Evolutionary conservation across 2,113 vertebrate species (phyloP).

Genomic region (Thamnophis sirtalis): DNA sequence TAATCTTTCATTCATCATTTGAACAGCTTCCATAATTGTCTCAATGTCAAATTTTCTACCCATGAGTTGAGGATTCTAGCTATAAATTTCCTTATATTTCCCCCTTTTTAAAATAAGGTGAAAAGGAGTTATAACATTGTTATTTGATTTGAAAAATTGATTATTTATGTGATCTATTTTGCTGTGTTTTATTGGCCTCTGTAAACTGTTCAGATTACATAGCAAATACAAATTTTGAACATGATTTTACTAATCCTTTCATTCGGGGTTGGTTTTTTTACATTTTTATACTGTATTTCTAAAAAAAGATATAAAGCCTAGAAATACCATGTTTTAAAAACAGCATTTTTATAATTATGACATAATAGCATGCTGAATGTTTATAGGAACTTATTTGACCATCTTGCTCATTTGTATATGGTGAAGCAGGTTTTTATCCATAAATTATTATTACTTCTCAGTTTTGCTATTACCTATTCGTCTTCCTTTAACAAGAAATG

Average conservation of each 20-base stretch:
- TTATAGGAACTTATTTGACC: background rate
- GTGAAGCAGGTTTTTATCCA: background rate
- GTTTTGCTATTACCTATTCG: conserved; percentile 46
- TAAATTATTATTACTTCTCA: conserved; percentile 62
- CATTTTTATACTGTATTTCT: background rate
- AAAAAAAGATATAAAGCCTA: background rate
- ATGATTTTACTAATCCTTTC: background rate
- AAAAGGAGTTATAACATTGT: background rate
- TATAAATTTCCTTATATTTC: background rate
- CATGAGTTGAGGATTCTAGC: background rate
- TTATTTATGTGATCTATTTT: background rate
- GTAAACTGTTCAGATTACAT: background rate
- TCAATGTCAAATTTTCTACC: background rate
- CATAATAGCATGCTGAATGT: background rate
- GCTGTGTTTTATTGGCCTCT: background rate
- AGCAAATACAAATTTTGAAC: background rate
- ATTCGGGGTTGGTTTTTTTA: background rate
- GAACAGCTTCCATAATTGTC: background rate
- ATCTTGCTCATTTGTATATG: background rate
- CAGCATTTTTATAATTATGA: background rate
- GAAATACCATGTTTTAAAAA: background rate
- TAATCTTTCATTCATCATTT: background rate
- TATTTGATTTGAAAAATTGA: background rate
- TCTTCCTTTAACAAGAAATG: conserved; percentile 51
- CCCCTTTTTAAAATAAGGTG: background rate